Percentiles rank a stretch among this genome's conserved stretches.
These are phyloP conservation scores for Neosilurus mollespiculum DNA, from an alignment of 2,797 vertebrate genomes.

Conservation along the genomic window DNA sequence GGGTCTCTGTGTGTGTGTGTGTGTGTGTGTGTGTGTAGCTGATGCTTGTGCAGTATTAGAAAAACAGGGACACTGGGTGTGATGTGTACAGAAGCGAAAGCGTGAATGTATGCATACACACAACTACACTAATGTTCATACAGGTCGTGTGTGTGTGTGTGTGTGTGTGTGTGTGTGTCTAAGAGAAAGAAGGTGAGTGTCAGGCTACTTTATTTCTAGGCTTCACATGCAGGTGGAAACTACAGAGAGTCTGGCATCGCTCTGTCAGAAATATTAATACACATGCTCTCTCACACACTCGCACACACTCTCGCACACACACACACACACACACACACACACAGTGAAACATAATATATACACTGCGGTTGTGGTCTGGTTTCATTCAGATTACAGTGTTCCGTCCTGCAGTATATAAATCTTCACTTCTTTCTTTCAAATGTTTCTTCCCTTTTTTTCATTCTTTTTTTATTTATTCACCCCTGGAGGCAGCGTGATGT, in stretches of 20 bases:
- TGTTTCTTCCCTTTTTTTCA: background rate
- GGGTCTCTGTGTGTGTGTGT: background rate
- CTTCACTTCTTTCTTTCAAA: background rate
- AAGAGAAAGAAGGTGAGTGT: background rate
- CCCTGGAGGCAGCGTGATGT: background rate
- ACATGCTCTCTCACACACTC: background rate
- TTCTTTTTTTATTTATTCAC: background rate
- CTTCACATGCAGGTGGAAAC: constrained; percentile 4
- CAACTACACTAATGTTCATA: background rate
- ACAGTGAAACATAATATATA: too few species aligned
- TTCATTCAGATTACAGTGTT: too few species aligned
- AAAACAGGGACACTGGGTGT: background rate
- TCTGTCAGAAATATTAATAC: background rate
- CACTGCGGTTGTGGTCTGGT: too few species aligned
- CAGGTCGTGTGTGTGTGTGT: background rate
- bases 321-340: background rate
- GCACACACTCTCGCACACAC: background rate
- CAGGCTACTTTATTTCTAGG: constrained; percentile 1
- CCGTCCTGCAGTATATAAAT: background rate
- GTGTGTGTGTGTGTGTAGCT: background rate
- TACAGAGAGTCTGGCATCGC: background rate
- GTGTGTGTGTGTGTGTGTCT: constrained; percentile 8
- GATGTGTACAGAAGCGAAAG: background rate
- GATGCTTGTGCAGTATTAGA: background rate
- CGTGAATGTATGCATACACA: background rate